A percentile compares a stretch with the other conserved stretches of the same genome.
These are phyloP conservation scores for Thermophis baileyi DNA, from an alignment of 2,113 vertebrate species.

Conservation along the genomic window DNA sequence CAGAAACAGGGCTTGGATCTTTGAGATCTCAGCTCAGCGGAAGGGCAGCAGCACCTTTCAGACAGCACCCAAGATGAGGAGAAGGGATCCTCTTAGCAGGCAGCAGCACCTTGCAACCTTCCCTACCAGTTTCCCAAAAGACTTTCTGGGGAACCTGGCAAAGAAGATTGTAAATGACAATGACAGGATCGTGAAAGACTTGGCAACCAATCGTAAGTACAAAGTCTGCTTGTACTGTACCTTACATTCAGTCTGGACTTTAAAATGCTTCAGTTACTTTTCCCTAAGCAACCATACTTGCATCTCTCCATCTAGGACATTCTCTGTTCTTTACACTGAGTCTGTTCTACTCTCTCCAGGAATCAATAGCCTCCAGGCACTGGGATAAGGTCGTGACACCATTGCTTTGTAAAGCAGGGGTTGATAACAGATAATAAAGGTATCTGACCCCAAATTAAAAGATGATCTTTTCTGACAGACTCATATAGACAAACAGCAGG, in stretches of 20 bases:
- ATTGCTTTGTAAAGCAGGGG: background rate
- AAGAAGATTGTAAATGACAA: background rate
- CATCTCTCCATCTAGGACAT: background rate
- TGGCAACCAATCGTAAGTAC: background rate
- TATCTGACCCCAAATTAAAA: background rate
- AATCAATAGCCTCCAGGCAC: background rate
- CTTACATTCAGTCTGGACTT: background rate
- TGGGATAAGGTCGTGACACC: background rate
- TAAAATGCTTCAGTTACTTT: background rate
- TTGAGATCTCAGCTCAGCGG: background rate
- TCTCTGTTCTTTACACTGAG: background rate
- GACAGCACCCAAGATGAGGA: background rate
- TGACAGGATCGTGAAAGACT: background rate
- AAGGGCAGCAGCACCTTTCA: background rate
- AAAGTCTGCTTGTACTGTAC: background rate
- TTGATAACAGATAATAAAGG: background rate
- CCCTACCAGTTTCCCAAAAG: background rate
- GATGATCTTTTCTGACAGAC: background rate
- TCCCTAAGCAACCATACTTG: background rate
- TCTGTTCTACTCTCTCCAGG: background rate
- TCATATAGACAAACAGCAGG: background rate
- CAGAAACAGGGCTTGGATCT: background rate
- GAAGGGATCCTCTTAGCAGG: background rate
- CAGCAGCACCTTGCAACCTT: background rate
- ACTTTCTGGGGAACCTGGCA: background rate